A percentile compares a stretch with the other conserved stretches of the same genome.
These are phyloP conservation scores for Masticophis lateralis DNA, from an alignment of 2,797 vertebrate species.

Conservation along the genomic window DNA sequence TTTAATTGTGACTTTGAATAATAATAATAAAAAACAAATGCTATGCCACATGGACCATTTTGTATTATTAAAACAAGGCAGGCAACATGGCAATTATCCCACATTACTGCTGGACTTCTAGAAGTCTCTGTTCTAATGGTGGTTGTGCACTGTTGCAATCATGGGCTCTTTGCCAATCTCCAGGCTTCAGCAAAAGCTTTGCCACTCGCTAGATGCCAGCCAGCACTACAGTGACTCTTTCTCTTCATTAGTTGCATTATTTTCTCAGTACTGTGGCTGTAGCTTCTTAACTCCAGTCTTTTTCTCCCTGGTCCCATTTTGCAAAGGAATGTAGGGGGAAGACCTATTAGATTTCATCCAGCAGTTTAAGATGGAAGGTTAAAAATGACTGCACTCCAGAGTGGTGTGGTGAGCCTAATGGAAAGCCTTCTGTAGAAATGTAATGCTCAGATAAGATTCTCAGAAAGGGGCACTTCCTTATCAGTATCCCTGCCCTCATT, in stretches of 20 bases:
- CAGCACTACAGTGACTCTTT: neutral
- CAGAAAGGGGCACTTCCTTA: slow-evolving; percentile 8
- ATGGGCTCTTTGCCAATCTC: neutral
- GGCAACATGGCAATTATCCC: neutral
- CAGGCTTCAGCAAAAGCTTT: neutral
- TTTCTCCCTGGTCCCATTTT: neutral
- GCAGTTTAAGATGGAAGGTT: slow-evolving; percentile 55
- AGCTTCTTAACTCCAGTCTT: neutral
- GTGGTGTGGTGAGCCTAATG: slow-evolving; percentile 57
- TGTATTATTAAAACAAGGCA: neutral
- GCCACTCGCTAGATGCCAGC: neutral
- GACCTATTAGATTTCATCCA: slow-evolving; percentile 37
- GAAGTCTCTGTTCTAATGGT: neutral
- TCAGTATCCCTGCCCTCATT: neutral
- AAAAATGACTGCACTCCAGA: slow-evolving; percentile 39
- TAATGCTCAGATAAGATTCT: slow-evolving; percentile 22
- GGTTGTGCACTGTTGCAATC: neutral
- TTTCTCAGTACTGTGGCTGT: neutral
- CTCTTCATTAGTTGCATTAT: neutral
- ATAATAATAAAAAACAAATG: neutral
- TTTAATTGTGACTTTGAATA: neutral
- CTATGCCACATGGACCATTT: neutral
- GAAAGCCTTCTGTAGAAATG: slow-evolving; percentile 30
- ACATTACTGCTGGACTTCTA: neutral
- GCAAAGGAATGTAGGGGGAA: neutral